Evolutionary conservation across 2,888 invertebrate species (phyloP), one percentile per base, ranked within the genome.

Genomic region (Drosophila phalerata): DNA sequence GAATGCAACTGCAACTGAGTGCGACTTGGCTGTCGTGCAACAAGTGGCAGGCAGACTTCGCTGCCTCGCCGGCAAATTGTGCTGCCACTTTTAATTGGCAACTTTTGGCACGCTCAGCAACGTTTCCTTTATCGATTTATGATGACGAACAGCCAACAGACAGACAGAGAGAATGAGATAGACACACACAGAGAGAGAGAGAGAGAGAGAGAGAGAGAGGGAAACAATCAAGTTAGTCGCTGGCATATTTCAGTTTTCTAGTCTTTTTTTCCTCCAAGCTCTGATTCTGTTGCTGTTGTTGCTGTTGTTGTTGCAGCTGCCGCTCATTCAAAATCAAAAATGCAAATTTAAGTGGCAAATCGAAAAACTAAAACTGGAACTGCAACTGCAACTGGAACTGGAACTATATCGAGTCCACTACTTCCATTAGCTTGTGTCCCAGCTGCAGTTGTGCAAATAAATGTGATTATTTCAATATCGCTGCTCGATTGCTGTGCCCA

Each of bases 291-390:
- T 61, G 67, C 73, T 30, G 8, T 51, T 15, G 28, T 17, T 49
- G n/a, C n/a, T 38, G 68, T 69, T 64, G 69, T 32, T 49, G 67
- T 71, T 61, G 69, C 75, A 81, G 62, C 69, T 62, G 57, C 60
- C 49, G 15, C 63, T 37, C 43, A 53, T 56, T 63, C 67, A 75
- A 76, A 66, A 79, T 74, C 66, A 81, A 81, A 87, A 87, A 75
- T 89, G 88, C 84, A 90, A 91, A 91, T 87, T 90, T 87, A 80
- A 89, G 83, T 79, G 85, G 78, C 84, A 81, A 81, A 81, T 83
- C 40, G 42, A 73, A 56, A 56, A 69, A 72, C 57, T 62, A 38
- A 52, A 81, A 81, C 64, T 62, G 51, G 25, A 68, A 66, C 62
- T 83, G 76, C 71, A 78, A 67, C 64, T 77, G 57, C 69, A 75